Evolutionary conservation across 2,888 invertebrate genomes (phyloP).

Genomic region (Salpingus planirostris): DNA sequence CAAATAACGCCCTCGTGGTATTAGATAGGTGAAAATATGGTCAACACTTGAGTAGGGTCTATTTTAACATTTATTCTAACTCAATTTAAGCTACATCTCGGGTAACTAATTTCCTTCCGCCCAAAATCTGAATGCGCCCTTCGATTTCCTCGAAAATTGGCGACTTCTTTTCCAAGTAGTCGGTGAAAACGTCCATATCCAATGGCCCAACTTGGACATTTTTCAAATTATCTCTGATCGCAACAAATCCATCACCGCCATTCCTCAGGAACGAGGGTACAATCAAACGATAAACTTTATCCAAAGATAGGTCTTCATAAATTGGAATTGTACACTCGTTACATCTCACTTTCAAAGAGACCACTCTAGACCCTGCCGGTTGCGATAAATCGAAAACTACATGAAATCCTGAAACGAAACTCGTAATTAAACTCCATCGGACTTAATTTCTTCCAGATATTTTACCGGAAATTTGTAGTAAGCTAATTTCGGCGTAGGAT

Average conservation of each 20-base stretch:
- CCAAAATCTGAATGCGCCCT: slow-evolving; percentile 46
- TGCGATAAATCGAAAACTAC: slow-evolving; percentile 52
- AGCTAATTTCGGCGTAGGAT: slow-evolving; percentile 43
- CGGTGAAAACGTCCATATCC: slow-evolving; percentile 49
- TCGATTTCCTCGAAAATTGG: slow-evolving; percentile 47
- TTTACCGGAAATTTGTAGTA: slow-evolving; percentile 54
- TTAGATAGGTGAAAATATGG: too few species aligned
- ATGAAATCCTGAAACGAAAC: slow-evolving; percentile 52
- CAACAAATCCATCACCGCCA: slow-evolving; percentile 62
- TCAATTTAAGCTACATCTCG: background rate
- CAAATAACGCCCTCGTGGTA: too few species aligned
- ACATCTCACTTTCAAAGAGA: slow-evolving; percentile 50
- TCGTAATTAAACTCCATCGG: too few species aligned
- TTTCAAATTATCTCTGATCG: slow-evolving; percentile 44
- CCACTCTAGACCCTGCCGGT: slow-evolving; percentile 51
- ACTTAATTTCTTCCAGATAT: too few species aligned
- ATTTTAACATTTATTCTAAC: too few species aligned
- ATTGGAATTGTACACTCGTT: slow-evolving; percentile 54
- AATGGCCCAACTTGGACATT: slow-evolving; percentile 43
- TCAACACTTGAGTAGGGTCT: too few species aligned
- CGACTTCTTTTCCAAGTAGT: slow-evolving; percentile 45
- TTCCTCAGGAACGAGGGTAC: slow-evolving; percentile 52
- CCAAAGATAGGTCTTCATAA: slow-evolving; percentile 50
- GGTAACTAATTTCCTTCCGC: too few species aligned
- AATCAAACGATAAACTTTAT: slow-evolving; percentile 53